Percentiles rank a stretch among this genome's conserved stretches.
Evolutionary conservation across 2,113 vertebrate genomes (phyloP).

Genomic region (Tauraco erythrolophus): DNA sequence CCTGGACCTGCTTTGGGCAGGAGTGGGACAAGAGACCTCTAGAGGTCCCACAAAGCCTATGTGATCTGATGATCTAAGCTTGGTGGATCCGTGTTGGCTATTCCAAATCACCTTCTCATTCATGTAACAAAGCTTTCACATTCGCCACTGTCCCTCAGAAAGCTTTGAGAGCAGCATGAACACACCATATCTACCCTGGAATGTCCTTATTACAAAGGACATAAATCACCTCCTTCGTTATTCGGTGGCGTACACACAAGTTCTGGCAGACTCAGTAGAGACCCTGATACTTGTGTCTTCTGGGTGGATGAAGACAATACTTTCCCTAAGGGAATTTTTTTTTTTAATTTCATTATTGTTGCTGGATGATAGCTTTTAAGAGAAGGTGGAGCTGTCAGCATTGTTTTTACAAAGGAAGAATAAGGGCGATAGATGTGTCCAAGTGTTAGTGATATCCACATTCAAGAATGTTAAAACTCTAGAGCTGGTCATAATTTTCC

Average conservation of each 20-base stretch:
- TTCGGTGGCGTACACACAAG: background rate
- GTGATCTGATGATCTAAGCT: background rate
- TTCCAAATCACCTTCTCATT: background rate
- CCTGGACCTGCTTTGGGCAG: background rate
- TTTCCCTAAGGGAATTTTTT: background rate
- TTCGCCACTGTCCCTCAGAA: background rate
- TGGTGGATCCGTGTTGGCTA: background rate
- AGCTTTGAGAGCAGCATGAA: background rate
- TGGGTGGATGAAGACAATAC: background rate
- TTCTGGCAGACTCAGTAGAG: background rate
- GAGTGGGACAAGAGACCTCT: background rate
- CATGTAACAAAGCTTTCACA: background rate
- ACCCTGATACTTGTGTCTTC: background rate
- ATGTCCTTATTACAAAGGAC: background rate
- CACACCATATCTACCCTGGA: background rate
- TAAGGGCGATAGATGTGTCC: background rate
- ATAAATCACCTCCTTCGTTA: background rate
- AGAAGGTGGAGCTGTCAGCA: background rate
- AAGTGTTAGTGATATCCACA: background rate
- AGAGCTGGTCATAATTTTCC: background rate
- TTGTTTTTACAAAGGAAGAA: background rate
- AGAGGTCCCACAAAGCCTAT: background rate
- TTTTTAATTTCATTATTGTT: background rate
- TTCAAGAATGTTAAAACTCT: background rate
- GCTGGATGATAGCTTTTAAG: background rate